Base-by-base conservation (phyloP, 2,797 vertebrate species). In the Epinephelus awoara region DNA sequence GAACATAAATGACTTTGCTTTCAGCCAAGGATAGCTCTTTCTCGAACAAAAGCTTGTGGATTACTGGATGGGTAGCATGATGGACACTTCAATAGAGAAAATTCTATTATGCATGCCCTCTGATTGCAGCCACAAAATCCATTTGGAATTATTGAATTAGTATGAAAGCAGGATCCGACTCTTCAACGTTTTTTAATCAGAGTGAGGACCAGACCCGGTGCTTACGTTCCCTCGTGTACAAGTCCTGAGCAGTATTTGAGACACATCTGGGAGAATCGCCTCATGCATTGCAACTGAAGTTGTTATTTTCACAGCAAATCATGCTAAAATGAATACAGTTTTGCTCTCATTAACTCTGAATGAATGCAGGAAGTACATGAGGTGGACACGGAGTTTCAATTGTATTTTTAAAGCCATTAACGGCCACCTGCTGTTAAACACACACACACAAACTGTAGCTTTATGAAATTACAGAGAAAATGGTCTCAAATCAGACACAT, bases 401-500 rank as follows among this genome's bases (percentile, higher is more conserved):
- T 68, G 62, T 73, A 58, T 59, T 83, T 84, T 61, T 56, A 68
- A 46, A 84, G 72, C 51, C 50, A 61, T 67, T 58, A 65, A 55
- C 2, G 3, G 54, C 56, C 67, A 75, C 79, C 77, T 77, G 67
- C 57, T 56, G 50, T 58, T 66, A 65, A 56, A 74, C 46, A 80
- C 54, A 56, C 27, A 80, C 40, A 67, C 14, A 71, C 34, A 65
- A 1, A 57, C 52, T 59, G 74, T 6, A 66, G 73, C 34, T 76
- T 80, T 56, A 69, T 72, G n/a, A 81, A 75, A 82, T 83, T 64
- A 76, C 0, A 34, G 21, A 71, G 38, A 79, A 80, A 82, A 64
- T 19, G 11, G 56, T 64, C 85, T 70, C 4, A 55, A 84, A 85
- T 85, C 68, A 66, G 76, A 86, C 88, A 97, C 97, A 96, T 98